These are phyloP conservation scores for Burhinus oedicnemus DNA, from an alignment of 2,113 vertebrate genomes.

Conservation along the genomic window DNA sequence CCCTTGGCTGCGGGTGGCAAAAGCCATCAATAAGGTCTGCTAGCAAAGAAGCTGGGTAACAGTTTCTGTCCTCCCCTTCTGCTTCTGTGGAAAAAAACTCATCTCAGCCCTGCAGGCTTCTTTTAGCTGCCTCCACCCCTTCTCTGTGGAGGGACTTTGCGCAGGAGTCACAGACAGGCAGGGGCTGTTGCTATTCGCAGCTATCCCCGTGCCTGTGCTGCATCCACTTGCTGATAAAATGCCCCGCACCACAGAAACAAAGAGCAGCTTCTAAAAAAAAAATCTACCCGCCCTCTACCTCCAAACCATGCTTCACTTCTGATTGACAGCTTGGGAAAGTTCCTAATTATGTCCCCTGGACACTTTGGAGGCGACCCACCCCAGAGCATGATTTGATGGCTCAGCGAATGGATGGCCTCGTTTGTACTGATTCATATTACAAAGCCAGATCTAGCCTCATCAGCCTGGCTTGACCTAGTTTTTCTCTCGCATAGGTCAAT, in stretches of 20 bases:
- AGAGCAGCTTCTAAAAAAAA: background rate
- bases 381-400: slow-evolving; percentile 34
- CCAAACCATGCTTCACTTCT: background rate
- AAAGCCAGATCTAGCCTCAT: slow-evolving; percentile 49
- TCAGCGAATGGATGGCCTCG: slow-evolving; percentile 1
- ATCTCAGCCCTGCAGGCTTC: background rate
- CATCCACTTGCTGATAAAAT: background rate
- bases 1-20: background rate
- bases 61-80: background rate
- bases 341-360: slow-evolving; percentile 55
- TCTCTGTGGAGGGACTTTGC: background rate
- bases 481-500: slow-evolving; percentile 47
- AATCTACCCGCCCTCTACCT: background rate
- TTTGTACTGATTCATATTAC: slow-evolving; percentile 43
- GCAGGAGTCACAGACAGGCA: background rate
- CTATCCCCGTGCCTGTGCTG: background rate
- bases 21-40: background rate
- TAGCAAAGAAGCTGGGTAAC: background rate
- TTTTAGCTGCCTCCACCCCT: background rate
- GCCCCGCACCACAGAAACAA: background rate
- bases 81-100: background rate
- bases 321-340: slow-evolving; percentile 26
- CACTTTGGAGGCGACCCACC: slow-evolving; percentile 5
- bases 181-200: background rate
- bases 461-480: slow-evolving; percentile 76